phyloP scores from a whole-genome alignment of 2,888 invertebrate species.

The Philaethria dido region DNA sequence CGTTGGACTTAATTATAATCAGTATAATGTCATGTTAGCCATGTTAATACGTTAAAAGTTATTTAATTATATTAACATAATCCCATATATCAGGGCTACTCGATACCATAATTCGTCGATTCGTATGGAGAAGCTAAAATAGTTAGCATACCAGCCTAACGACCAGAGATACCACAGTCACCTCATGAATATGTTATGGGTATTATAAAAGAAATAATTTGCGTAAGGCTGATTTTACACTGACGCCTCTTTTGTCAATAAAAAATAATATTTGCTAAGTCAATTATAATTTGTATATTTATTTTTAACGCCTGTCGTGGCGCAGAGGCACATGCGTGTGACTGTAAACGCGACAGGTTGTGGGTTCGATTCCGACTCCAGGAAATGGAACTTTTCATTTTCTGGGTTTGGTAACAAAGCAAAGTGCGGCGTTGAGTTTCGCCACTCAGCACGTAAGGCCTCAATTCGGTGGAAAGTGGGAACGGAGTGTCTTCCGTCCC shows the following conservation, averaged over 20 bases:
- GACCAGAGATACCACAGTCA: conserved; percentile 19
- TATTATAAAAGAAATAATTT: conserved; percentile 31
- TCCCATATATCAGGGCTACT: conserved; percentile 66
- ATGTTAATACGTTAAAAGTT: conserved; percentile 45
- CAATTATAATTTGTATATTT: too few species aligned
- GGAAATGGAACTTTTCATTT: too few species aligned
- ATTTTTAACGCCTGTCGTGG: too few species aligned
- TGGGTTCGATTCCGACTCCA: too few species aligned
- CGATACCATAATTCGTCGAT: conserved; percentile 65
- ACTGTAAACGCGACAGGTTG: too few species aligned
- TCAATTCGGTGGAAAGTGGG: too few species aligned
- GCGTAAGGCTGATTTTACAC: conserved; percentile 33
- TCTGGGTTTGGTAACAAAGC: too few species aligned
- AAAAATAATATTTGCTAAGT: too few species aligned
- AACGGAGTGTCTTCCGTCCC: too few species aligned
- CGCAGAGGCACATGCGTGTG: too few species aligned
- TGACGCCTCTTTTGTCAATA: conserved; percentile 20
- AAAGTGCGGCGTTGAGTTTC: too few species aligned
- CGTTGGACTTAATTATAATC: conserved; percentile 31
- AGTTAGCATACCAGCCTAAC: conserved; percentile 39
- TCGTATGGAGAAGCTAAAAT: conserved; percentile 55
- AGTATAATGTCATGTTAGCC: conserved; percentile 41
- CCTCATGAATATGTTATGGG: conserved; percentile 40
- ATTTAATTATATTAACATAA: conserved; percentile 62
- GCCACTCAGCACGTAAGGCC: too few species aligned